Percentiles rank a stretch among this genome's conserved stretches.
Conservation (phyloP, 2,888 invertebrate genomes). For the Megalurothrips usitatus region DNA sequence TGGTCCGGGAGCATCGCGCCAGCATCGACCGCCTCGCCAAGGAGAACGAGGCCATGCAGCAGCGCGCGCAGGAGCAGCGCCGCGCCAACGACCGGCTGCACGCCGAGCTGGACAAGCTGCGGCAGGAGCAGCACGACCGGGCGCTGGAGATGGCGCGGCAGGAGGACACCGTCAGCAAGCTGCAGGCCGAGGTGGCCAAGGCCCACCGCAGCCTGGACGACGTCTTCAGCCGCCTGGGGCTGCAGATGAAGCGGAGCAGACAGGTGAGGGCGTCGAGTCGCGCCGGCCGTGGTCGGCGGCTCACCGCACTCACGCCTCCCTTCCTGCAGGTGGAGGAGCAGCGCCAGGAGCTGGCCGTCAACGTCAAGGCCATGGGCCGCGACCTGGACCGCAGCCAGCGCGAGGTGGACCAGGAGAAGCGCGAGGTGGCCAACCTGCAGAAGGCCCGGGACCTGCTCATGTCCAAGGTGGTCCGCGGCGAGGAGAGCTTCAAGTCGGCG, state of each 20-base stretch:
- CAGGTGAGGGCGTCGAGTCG: neutral
- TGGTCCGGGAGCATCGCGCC: neutral
- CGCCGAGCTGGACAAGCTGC: constrained; percentile 12
- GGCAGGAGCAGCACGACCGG: neutral
- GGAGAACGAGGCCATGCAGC: neutral
- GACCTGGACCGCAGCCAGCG: neutral
- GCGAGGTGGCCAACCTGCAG: neutral
- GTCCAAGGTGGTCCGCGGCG: neutral
- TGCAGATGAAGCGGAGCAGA: neutral
- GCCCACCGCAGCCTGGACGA: neutral
- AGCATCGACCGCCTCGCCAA: neutral
- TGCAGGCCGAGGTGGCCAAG: neutral
- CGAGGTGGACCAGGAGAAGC: constrained; percentile 7
- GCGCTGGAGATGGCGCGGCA: neutral
- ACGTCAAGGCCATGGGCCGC: constrained; percentile 2
- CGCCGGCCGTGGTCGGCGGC: neutral
- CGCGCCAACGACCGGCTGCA: neutral
- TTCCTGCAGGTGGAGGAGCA: neutral
- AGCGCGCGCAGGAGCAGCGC: neutral
- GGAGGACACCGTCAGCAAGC: constrained; percentile 12
- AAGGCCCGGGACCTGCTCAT: neutral
- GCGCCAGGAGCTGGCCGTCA: neutral
- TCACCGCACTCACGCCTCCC: neutral
- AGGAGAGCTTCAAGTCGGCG: constrained; percentile 2
- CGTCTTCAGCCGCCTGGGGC: neutral